Evolutionary conservation across 2,113 vertebrate genomes (phyloP).

Genomic region (Hippocampus zosterae): DNA sequence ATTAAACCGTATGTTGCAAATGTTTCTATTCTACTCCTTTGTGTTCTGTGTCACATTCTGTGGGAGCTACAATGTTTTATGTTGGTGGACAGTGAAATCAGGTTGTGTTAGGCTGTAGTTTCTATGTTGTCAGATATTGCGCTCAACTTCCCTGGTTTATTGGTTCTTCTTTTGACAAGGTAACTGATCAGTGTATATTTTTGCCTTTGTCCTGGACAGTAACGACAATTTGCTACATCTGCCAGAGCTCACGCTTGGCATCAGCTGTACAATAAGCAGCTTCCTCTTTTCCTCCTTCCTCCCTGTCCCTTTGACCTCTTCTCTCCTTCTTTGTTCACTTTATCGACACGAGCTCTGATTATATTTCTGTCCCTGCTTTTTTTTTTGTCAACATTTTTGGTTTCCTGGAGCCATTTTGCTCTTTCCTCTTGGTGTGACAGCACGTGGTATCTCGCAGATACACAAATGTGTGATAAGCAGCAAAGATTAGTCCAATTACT

Average conservation of each 20-base stretch:
- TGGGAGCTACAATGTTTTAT: neutral
- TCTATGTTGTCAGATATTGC: too few relatives aligned
- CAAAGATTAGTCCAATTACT: neutral
- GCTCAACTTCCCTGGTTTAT: too few relatives aligned
- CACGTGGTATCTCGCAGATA: neutral
- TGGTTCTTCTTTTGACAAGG: neutral
- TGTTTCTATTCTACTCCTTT: neutral
- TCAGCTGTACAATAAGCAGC: slow-evolving; percentile 49
- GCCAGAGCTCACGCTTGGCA: slow-evolving; percentile 45
- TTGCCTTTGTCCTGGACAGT: neutral
- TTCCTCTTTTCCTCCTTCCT: slow-evolving; percentile 32
- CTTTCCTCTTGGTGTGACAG: slow-evolving; percentile 9
- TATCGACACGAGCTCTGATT: neutral
- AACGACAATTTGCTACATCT: slow-evolving; percentile 9
- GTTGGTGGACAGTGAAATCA: neutral
- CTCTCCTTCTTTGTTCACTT: slow-evolving; percentile 3
- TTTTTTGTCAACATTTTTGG: slow-evolving; percentile 2
- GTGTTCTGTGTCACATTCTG: neutral
- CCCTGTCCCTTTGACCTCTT: slow-evolving; percentile 26
- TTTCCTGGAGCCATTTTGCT: neutral
- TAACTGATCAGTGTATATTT: neutral
- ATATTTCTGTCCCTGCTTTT: slow-evolving; percentile 2
- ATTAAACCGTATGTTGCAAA: neutral
- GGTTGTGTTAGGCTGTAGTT: too few relatives aligned
- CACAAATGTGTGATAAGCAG: neutral